Conservation (phyloP, 2,113 vertebrate genomes). For the Myrmecophaga tridactyla region DNA sequence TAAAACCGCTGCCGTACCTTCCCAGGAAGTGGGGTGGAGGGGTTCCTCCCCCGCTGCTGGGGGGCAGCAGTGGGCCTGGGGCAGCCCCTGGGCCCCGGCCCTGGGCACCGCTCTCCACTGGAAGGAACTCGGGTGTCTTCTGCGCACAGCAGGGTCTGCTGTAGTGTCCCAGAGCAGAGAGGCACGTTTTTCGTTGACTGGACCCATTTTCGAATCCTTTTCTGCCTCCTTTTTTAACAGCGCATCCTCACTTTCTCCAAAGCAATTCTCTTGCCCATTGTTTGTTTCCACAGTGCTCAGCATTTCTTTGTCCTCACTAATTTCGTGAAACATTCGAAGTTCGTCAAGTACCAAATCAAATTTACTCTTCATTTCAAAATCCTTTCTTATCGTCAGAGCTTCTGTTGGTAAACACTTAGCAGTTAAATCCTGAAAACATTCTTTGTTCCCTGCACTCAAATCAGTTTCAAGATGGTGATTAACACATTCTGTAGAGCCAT, state of each 20-base stretch:
- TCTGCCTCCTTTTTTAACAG: constrained; percentile 24
- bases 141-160: constrained; percentile 16
- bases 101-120: constrained; percentile 53
- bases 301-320: constrained; percentile 82
- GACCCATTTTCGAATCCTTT: constrained; percentile 60
- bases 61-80: constrained; percentile 39
- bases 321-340: constrained; percentile 87
- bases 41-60: constrained; percentile 45
- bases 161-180: constrained; percentile 34
- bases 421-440: constrained; percentile 71
- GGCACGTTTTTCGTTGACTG: constrained; percentile 40
- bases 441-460: constrained; percentile 73
- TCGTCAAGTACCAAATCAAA: constrained; percentile 90
- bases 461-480: constrained; percentile 75
- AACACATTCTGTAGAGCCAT: constrained; percentile 71
- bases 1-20: constrained; percentile 73
- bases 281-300: constrained; percentile 71
- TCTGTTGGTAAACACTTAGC: constrained; percentile 78
- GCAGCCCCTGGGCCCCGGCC: constrained; percentile 61
- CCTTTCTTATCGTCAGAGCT: constrained; percentile 52
- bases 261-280: constrained; percentile 37
- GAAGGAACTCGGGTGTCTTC: constrained; percentile 58
- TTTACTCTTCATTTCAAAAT: constrained; percentile 87
- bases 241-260: constrained; percentile 54
- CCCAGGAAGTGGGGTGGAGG: constrained; percentile 36